Evolutionary conservation across 1,140 invertebrate genomes (phyloP).

Genomic region (Stegodyphus dumicola): DNA sequence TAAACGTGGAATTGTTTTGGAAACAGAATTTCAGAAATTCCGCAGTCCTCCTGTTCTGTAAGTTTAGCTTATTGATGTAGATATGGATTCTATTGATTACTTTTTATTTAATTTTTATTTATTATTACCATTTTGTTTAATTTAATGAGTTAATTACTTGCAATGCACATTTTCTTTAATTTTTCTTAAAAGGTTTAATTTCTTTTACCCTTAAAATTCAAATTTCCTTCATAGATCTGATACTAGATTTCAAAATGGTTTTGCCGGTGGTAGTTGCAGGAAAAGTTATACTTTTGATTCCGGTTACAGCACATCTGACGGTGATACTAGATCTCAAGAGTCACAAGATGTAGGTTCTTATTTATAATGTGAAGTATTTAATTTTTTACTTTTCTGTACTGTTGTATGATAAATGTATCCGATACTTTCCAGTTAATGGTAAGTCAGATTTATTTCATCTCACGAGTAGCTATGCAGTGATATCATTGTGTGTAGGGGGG

Average conservation of each 20-base stretch:
- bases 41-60: constrained; percentile 63
- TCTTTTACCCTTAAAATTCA: not conserved
- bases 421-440: no score
- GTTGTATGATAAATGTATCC: no score
- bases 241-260: constrained; percentile 68
- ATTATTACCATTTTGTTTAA: not conserved
- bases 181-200: not conserved
- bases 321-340: constrained; percentile 86
- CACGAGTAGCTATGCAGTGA: no score
- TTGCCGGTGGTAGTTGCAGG: constrained; percentile 69
- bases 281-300: constrained; percentile 86
- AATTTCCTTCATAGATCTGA: constrained; percentile 63
- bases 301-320: constrained; percentile 85
- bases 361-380: no score
- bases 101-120: not conserved
- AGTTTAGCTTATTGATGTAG: not conserved
- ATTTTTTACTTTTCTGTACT: no score
- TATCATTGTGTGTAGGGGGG: no score
- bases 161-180: not conserved
- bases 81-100: constrained; percentile 46
- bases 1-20: constrained; percentile 66
- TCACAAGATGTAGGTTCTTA: constrained; percentile 70
- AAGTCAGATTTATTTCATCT: no score
- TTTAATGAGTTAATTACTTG: not conserved
- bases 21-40: constrained; percentile 64